A percentile compares a stretch with the other conserved stretches of the same genome.
Evolutionary conservation across 2,888 invertebrate genomes (phyloP).

Genomic region (Ichneumoninae sp.): DNA sequence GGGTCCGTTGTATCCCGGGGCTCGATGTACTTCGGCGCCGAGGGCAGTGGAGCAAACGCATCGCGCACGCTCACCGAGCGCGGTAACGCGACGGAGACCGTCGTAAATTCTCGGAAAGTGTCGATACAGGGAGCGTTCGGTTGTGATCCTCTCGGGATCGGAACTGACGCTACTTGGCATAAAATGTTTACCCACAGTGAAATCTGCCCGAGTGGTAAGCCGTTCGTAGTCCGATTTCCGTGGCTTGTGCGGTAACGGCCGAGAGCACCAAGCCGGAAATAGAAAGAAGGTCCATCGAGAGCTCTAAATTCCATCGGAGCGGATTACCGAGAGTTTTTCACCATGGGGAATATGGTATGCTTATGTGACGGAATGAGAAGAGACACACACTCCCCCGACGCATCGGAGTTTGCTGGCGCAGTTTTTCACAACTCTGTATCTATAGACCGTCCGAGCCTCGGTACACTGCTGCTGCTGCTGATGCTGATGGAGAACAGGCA

Average conservation of each 20-base stretch:
- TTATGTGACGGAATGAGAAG: constrained; percentile 10
- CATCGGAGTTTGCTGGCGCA: background rate
- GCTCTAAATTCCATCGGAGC: background rate
- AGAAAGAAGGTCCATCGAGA: background rate
- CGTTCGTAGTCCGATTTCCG: no score
- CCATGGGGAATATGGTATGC: background rate
- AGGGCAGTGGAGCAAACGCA: constrained; percentile 1
- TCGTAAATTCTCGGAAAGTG: constrained; percentile 2
- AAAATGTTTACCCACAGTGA: no score
- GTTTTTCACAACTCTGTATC: constrained; percentile 42
- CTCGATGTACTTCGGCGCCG: constrained; percentile 39
- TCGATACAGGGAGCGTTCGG: background rate
- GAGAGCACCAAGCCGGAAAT: no score
- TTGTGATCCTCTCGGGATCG: background rate
- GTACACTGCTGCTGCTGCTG: constrained; percentile 12
- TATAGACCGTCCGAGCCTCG: constrained; percentile 17
- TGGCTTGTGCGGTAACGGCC: no score
- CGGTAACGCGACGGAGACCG: background rate
- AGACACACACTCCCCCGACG: background rate
- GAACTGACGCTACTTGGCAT: background rate
- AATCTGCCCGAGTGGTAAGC: no score
- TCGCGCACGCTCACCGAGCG: background rate
- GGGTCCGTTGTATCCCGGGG: constrained; percentile 22
- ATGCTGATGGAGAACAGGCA: constrained; percentile 28
- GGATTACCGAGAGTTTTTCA: background rate